Base-by-base conservation (phyloP, 2,797 vertebrate species). In the Sparus aurata region DNA sequence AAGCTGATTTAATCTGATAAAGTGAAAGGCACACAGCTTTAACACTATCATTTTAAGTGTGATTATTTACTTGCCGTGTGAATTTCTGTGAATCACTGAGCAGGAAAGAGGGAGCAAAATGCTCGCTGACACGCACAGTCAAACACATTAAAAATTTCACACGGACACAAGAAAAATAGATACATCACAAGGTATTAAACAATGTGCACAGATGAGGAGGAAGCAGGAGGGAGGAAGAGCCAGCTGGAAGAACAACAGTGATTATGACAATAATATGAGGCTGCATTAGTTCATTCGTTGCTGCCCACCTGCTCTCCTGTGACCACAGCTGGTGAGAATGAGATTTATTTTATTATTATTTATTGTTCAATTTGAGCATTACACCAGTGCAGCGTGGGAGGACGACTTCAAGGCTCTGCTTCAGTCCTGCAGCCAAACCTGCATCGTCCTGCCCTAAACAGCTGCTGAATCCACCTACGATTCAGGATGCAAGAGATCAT, bases 221-320 rank as follows among this genome's bases (percentile, higher is more conserved):
- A 72, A 34, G 22, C 34, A 52, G 30, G 45, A 52, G 41, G 38
- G 6, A 49, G 59, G 30, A n/a, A 3, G 65, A 73, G 61, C 63
- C 73, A 61, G 59, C 61, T 70, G 60, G 75, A 63, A 18, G 7
- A 74, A 52, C 69, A 63, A 43, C 70, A 54, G 46, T 69, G 30
- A 73, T 69, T 34, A 65, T 55, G 46, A 23, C 62, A 16, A 69
- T 27, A 62, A 61, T 17, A 65, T 20, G 41, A 69, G 22, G 46
- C 12, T n/a, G 38, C 16, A 55, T 71, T 57, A n/a, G 64, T 72
- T 45, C 23, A 46, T n/a, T 73, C 45, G 3, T 17, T 0, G 80
- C 75, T n/a, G 65, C 70, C 64, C 80, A 83, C 75, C 75, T 79
- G 72, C 49, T 72, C 68, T 22, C 1, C 58, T 67, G 4, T 59